Evolutionary conservation across 2,797 vertebrate genomes (phyloP).

Genomic region (Limnodromus scolopaceus): DNA sequence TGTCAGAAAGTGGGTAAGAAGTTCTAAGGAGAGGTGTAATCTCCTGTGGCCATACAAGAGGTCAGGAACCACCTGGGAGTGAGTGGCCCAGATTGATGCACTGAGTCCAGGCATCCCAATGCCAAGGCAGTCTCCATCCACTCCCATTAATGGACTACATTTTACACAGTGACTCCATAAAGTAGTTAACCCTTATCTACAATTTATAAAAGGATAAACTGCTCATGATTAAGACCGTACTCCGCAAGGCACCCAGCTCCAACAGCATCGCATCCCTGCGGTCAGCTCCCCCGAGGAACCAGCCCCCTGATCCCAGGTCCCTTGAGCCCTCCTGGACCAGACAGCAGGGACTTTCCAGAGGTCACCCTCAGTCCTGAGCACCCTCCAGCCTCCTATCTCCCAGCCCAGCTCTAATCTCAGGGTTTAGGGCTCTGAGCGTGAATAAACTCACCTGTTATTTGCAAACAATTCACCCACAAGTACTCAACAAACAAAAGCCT

Average conservation of each 20-base stretch:
- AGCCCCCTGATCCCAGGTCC: fast-evolving
- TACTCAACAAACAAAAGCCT: conserved; percentile 39
- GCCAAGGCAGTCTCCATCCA: fast-evolving
- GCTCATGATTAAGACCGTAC: neutral
- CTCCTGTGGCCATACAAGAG: neutral
- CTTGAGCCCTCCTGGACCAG: neutral
- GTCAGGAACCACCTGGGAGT: neutral
- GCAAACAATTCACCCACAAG: conserved; percentile 47
- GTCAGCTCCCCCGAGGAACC: neutral
- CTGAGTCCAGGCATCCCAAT: neutral
- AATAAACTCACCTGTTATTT: conserved; percentile 62
- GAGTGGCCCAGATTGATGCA: neutral
- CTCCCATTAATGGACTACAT: neutral
- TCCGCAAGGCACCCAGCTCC: neutral
- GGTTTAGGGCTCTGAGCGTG: neutral
- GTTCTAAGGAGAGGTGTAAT: neutral
- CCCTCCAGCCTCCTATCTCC: neutral
- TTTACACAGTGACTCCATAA: neutral
- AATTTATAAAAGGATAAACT: neutral
- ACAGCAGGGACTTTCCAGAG: neutral
- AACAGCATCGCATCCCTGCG: fast-evolving
- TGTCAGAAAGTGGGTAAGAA: neutral
- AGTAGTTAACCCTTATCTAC: conserved; percentile 43
- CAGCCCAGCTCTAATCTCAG: conserved; percentile 22
- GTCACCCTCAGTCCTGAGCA: neutral